Evolutionary conservation across 1,140 invertebrate species (phyloP).

Genomic region (Ceratina calcarata): DNA sequence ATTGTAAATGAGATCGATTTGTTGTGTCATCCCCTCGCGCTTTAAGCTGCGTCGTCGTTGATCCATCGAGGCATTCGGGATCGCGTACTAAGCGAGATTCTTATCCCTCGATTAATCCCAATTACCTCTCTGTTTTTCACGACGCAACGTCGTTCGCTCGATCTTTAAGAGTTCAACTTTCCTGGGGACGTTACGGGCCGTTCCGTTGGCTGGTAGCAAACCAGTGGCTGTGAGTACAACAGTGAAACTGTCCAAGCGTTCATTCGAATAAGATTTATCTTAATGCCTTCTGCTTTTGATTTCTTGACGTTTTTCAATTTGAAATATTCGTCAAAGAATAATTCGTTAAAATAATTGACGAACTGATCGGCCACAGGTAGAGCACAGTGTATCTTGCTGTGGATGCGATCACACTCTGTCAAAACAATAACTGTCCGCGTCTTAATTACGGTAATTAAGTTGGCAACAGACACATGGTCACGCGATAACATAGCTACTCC

Average conservation of each 20-base stretch:
- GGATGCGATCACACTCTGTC: too few species aligned
- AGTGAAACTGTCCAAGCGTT: too few species aligned
- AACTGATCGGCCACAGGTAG: too few species aligned
- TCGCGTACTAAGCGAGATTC: neutral
- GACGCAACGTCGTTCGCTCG: neutral
- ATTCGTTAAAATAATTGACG: too few species aligned
- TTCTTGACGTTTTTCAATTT: too few species aligned
- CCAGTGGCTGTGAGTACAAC: too few species aligned
- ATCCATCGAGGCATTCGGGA: neutral
- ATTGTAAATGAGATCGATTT: slow-evolving; percentile 7
- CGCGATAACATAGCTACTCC: slow-evolving; percentile 37
- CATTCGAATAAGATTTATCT: too few species aligned
- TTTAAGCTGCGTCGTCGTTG: neutral
- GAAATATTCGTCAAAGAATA: too few species aligned
- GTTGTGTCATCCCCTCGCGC: neutral
- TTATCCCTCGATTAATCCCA: neutral
- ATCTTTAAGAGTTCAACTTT: neutral
- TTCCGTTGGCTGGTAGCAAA: too few species aligned
- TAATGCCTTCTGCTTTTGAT: too few species aligned
- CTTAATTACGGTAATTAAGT: slow-evolving; percentile 49
- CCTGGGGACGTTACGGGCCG: too few species aligned
- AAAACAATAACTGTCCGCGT: slow-evolving; percentile 39
- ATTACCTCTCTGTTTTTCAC: neutral
- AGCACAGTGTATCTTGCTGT: too few species aligned
- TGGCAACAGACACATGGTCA: slow-evolving; percentile 31